Percentiles rank a stretch among this genome's conserved stretches.
These are phyloP conservation scores for Dromiciops gliroides DNA, from an alignment of 2,113 vertebrate genomes.

Conservation along the genomic window DNA sequence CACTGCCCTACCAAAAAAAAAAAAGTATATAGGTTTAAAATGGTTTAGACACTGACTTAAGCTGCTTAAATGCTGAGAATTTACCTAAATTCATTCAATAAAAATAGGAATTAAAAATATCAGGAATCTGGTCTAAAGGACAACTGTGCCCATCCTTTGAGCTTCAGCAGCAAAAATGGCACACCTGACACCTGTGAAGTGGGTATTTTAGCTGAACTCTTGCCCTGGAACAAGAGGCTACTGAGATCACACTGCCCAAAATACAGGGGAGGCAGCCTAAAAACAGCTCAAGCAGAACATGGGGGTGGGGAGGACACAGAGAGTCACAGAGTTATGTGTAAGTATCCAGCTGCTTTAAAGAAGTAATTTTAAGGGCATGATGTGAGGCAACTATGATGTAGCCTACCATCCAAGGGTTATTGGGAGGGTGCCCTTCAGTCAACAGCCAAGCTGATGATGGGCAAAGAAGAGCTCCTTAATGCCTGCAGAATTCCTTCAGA, in stretches of 20 bases:
- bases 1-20: too few species aligned
- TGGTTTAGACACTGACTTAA: background rate
- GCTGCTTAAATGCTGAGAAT: background rate
- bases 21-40: background rate
- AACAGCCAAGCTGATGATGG: slow-evolving; percentile 42
- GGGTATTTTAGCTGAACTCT: background rate
- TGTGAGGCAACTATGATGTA: background rate
- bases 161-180: background rate
- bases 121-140: background rate
- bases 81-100: background rate
- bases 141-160: background rate
- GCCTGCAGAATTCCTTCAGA: slow-evolving; percentile 35
- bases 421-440: slow-evolving; percentile 29
- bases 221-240: background rate
- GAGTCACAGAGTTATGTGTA: slow-evolving; percentile 19
- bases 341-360: slow-evolving; percentile 43
- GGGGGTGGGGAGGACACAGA: background rate
- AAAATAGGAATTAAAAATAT: background rate
- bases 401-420: slow-evolving; percentile 42
- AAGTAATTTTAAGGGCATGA: slow-evolving; percentile 48
- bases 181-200: background rate
- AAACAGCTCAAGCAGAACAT: background rate
- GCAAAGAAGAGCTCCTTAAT: background rate
- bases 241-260: slow-evolving; percentile 21
- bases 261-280: slow-evolving; percentile 7